Evolutionary conservation across 2,797 vertebrate genomes (phyloP).

Genomic region (Sebastes oblongus): DNA sequence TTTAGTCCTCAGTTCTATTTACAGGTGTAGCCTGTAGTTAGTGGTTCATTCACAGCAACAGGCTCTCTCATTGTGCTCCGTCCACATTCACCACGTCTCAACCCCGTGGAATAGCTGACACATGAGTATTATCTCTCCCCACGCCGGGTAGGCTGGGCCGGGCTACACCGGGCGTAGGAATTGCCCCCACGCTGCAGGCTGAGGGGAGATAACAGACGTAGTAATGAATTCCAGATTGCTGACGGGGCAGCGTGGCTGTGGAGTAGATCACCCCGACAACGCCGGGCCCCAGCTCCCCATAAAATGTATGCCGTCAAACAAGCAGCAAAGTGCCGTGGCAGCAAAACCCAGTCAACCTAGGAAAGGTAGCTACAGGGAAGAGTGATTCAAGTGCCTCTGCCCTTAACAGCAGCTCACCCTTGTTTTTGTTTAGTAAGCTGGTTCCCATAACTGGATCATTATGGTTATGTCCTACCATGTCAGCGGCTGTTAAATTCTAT

Average conservation of each 20-base stretch:
- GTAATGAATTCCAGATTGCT: conserved; percentile 91
- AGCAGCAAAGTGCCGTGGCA: conserved; percentile 57
- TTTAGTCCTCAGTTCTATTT: conserved; percentile 59
- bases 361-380: conserved; percentile 61
- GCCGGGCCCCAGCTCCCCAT: conserved; percentile 65
- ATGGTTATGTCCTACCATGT: conserved; percentile 34
- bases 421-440: conserved; percentile 67
- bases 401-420: conserved; percentile 24
- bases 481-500: conserved; percentile 54
- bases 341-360: conserved; percentile 72
- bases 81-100: conserved; percentile 62
- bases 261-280: conserved; percentile 78
- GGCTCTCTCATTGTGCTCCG: conserved; percentile 66
- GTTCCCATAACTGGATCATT: conserved; percentile 63
- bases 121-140: conserved; percentile 71
- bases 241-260: conserved; percentile 72
- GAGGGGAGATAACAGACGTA: conserved; percentile 87
- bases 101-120: conserved; percentile 87
- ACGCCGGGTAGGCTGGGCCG: conserved; percentile 76
- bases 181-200: conserved; percentile 83
- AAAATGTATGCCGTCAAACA: conserved; percentile 77
- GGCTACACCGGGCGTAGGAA: conserved; percentile 78
- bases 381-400: conserved; percentile 56
- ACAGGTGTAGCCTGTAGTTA: conserved; percentile 71
- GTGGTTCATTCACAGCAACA: conserved; percentile 70